These are phyloP conservation scores for Junonia oenone DNA, from an alignment of 2,888 invertebrate genomes.

Conservation along the genomic window DNA sequence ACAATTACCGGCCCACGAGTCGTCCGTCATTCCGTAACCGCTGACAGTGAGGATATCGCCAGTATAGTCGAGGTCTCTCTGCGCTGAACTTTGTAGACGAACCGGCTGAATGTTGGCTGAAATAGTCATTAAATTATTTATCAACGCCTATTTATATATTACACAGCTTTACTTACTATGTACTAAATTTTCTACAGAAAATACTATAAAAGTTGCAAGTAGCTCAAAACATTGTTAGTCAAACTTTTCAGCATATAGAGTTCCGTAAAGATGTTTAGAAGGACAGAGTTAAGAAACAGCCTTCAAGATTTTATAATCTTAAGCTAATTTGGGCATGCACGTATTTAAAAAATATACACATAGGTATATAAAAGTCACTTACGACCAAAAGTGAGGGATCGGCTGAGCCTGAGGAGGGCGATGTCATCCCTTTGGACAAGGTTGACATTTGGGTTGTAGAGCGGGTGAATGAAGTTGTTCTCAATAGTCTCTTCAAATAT, in stretches of 20 bases:
- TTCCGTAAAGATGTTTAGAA: too few relatives aligned
- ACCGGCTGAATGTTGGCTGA: constrained; percentile 51
- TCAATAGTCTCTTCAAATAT: constrained; percentile 43
- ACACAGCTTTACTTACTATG: too few relatives aligned
- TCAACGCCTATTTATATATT: too few relatives aligned
- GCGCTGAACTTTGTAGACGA: constrained; percentile 51
- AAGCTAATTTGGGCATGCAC: too few relatives aligned
- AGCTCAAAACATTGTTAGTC: too few relatives aligned
- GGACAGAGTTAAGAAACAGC: too few relatives aligned
- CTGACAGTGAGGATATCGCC: constrained; percentile 48
- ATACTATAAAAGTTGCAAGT: too few relatives aligned
- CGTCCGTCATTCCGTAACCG: constrained; percentile 37
- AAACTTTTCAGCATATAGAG: too few relatives aligned
- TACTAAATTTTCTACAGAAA: too few relatives aligned
- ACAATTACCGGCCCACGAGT: background rate
- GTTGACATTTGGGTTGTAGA: constrained; percentile 44
- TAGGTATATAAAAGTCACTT: too few relatives aligned
- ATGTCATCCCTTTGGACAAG: constrained; percentile 61
- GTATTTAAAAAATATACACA: too few relatives aligned
- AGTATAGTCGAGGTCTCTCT: constrained; percentile 46
- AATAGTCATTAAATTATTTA: background rate
- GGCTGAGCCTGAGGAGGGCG: constrained; percentile 47
- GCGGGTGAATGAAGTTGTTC: constrained; percentile 49
- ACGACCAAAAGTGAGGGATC: constrained; percentile 46
- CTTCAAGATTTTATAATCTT: too few relatives aligned